Evolutionary conservation across 2,113 vertebrate genomes (phyloP).

Genomic region (Nycticryphes semicollaris): DNA sequence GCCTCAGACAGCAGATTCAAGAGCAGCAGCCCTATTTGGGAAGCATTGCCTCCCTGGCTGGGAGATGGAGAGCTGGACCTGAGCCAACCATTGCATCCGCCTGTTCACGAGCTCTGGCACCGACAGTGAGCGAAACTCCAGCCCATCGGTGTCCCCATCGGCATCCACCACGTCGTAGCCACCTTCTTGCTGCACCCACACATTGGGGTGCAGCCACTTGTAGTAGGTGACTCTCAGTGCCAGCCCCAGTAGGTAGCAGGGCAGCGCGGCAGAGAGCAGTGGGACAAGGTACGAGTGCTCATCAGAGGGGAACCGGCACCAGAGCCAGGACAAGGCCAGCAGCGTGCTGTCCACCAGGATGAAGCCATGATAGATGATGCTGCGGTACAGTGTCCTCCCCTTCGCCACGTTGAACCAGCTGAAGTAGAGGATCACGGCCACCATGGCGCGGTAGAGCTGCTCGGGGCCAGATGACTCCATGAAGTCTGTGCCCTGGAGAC

Average conservation of each 20-base stretch:
- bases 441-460: constrained; percentile 84
- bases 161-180: neutral
- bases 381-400: constrained; percentile 79
- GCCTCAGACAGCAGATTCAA: neutral
- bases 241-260: constrained; percentile 81
- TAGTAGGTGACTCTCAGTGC: constrained; percentile 84
- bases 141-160: accelerated
- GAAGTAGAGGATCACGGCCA: constrained; percentile 93
- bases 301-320: constrained; percentile 41
- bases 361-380: constrained; percentile 85
- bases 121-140: accelerated
- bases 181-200: neutral
- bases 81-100: constrained; percentile 38
- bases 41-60: accelerated
- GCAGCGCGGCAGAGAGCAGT: constrained; percentile 35
- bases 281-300: neutral
- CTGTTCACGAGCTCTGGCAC: neutral
- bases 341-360: constrained; percentile 79
- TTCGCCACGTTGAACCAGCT: constrained; percentile 92
- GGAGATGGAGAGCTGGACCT: neutral
- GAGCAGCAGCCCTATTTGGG: neutral
- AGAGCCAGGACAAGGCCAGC: constrained; percentile 79
- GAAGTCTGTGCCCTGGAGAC: constrained; percentile 83
- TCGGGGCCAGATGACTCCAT: constrained; percentile 82
- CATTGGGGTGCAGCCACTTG: constrained; percentile 81